phyloP scores from a whole-genome alignment of 2,797 vertebrate genomes.

The Halcyon leucocephala region DNA sequence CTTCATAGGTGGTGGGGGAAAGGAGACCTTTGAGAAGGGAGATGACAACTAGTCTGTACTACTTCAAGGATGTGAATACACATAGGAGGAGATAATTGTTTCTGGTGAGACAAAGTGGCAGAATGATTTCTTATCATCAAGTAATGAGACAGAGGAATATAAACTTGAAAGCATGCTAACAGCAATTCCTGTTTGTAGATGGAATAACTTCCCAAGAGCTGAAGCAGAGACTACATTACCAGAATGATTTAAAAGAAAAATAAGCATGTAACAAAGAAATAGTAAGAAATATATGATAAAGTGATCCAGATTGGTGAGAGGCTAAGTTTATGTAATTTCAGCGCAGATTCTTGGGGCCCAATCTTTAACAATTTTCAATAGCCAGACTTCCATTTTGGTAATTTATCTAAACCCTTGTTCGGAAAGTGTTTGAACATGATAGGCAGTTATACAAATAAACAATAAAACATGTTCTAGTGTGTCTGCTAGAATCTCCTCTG shows the following conservation, averaged over 20 bases:
- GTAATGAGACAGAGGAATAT: background rate
- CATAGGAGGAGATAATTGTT: background rate
- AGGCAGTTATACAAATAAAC: background rate
- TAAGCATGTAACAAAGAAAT: background rate
- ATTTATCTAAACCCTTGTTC: background rate
- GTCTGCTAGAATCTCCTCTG: background rate
- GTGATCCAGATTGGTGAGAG: background rate
- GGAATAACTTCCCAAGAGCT: background rate
- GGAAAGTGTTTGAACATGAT: background rate
- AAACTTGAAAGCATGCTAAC: background rate
- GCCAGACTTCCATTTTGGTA: background rate
- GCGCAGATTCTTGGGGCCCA: background rate
- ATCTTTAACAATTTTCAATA: background rate
- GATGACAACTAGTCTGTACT: background rate
- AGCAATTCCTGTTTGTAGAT: background rate
- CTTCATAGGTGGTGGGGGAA: background rate
- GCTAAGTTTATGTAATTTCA: background rate
- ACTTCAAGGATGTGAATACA: slow-evolving; percentile 19
- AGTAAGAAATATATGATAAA: background rate
- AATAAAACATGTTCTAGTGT: background rate
- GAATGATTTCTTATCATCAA: background rate
- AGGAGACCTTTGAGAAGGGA: background rate
- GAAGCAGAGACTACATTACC: background rate
- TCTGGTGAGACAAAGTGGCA: background rate
- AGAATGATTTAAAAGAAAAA: background rate